Evolutionary conservation across 2,113 vertebrate species (phyloP), one percentile per base, ranked within the genome.

Genomic region (Myocastor coypus): DNA sequence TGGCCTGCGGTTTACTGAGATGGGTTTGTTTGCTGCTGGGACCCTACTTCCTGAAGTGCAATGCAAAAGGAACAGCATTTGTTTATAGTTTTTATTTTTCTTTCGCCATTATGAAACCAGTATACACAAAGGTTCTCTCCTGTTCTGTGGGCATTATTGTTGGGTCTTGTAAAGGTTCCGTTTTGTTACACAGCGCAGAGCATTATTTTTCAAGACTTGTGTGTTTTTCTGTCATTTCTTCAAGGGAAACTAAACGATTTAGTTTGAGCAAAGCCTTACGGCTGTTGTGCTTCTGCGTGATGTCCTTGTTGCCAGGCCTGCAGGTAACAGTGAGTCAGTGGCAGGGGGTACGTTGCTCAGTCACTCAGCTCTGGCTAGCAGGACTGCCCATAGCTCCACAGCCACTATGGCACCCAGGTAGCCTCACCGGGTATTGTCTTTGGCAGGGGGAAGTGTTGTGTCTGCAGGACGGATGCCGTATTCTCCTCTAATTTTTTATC

Each of bases 121-220:
- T 99, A 98, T 99, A 99, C 99, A 99, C 99, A 99, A 99, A 98
- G 98, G 98, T 98, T 98, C 98, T 98, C 97, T 92, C 96, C 98
- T 99, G 99, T 99, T 98, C 99, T 99, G 98, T 98, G 98, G 99
- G 99, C 99, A 99, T 99, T 99, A 99, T 99, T 98, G 98, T 98
- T 98, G 98, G 99, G 98, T 97, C 98, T 98, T 98, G 97, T 99
- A 98, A 98, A 98, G 98, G 98, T 98, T 98, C 97, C 85, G 77
- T 97, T 97, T 98, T 98, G 98, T 99, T 98, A 98, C 98, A 98
- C 99, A 98, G 98, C 98, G 98, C 98, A 97, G 98, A 94, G 98
- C 98, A 96, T 98, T 98, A 98, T 98, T 98, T 99, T 98, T 98
- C 98, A 98, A 97, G 98, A 98, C 91, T 96, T 98, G 97, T 98